Conservation (phyloP, 2,797 vertebrate species). For the Euthynnus affinis region DNA sequence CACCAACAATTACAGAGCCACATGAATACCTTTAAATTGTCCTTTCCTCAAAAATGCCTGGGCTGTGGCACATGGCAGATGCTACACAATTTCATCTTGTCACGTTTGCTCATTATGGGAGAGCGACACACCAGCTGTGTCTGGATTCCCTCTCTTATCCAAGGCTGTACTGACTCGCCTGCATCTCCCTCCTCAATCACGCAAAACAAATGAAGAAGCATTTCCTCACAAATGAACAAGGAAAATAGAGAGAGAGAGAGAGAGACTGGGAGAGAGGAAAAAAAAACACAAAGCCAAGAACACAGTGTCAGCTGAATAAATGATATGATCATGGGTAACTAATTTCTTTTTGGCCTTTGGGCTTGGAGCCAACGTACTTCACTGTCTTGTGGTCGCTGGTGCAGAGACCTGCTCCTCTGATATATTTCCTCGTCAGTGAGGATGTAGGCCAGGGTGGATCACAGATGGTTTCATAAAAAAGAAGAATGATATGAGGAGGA, state of each 20-base stretch:
- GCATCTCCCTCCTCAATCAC: constrained; percentile 65
- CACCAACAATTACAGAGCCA: constrained; percentile 36
- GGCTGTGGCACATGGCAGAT: constrained; percentile 46
- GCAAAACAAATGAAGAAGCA: constrained; percentile 70
- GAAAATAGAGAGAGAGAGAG: constrained; percentile 35
- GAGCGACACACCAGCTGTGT: constrained; percentile 69
- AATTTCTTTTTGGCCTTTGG: constrained; percentile 43
- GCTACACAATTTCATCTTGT: constrained; percentile 62
- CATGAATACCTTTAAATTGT: constrained; percentile 46
- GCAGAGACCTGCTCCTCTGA: constrained; percentile 40
- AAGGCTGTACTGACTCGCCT: constrained; percentile 47
- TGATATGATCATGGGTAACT: constrained; percentile 67
- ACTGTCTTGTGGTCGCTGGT: constrained; percentile 50
- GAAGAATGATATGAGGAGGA: constrained; percentile 9
- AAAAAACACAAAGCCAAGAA: constrained; percentile 29
- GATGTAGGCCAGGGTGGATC: constrained; percentile 29
- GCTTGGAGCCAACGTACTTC: constrained; percentile 45
- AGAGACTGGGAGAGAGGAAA: not conserved
- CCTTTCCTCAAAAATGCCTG: constrained; percentile 28
- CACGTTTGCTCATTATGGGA: constrained; percentile 65
- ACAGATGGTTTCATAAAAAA: constrained; percentile 34
- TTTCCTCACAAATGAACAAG: constrained; percentile 64
- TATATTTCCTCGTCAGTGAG: constrained; percentile 32
- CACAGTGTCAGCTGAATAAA: constrained; percentile 62
- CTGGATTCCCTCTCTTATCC: constrained; percentile 57